Evolutionary conservation across 2,113 vertebrate species (phyloP).

Genomic region (Tor tambroides): DNA sequence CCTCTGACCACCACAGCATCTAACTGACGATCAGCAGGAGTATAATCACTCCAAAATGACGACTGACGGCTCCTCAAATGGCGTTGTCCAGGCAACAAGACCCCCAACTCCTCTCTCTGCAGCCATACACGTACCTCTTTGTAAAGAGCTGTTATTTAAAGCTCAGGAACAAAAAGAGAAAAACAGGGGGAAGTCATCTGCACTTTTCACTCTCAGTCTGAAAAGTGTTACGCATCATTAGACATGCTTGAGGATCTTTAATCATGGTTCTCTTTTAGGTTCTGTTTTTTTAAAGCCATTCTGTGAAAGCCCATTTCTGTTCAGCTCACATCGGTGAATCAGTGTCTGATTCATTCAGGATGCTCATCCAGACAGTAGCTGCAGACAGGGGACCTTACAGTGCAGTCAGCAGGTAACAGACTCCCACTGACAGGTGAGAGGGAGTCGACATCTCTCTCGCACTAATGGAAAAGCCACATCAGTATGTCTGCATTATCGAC

Average conservation of each 20-base stretch:
- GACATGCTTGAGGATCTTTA: not conserved
- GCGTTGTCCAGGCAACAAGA: conserved; percentile 57
- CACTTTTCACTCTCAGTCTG: conserved; percentile 22
- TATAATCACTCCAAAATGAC: conserved; percentile 41
- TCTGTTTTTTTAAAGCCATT: not conserved
- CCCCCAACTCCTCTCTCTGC: conserved; percentile 24
- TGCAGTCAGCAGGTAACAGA: conserved; percentile 19
- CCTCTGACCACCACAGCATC: not conserved
- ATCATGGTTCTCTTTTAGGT: not conserved
- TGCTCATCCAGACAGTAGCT: not conserved
- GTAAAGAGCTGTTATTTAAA: conserved; percentile 54
- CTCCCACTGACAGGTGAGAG: conserved; percentile 17
- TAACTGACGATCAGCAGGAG: conserved; percentile 35
- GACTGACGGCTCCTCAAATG: conserved; percentile 27
- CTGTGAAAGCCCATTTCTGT: not conserved
- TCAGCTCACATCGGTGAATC: not conserved
- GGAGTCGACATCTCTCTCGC: not conserved
- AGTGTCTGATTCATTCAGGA: conserved; percentile 22
- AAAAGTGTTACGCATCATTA: not conserved
- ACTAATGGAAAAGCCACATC: not conserved
- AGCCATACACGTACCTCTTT: conserved; percentile 30
- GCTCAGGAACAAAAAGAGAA: conserved; percentile 36
- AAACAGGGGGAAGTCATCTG: not conserved
- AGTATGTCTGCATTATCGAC: not conserved
- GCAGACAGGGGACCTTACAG: conserved; percentile 4